Conservation (phyloP, 1,140 invertebrate genomes). For the Bombus turneri region DNA sequence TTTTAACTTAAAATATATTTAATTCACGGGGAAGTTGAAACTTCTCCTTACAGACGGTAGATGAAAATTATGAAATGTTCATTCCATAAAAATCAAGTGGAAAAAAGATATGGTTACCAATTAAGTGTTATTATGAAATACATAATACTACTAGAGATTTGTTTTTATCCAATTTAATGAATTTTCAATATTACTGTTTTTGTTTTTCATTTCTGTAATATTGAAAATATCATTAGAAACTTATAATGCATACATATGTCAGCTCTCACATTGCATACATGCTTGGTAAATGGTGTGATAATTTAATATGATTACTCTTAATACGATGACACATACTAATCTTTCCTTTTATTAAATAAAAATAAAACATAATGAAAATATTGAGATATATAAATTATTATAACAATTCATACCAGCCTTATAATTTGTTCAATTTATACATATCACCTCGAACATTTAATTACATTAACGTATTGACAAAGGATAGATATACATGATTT, state of each 20-base stretch:
- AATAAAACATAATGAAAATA: background rate
- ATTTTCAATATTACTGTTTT: conserved; percentile 1
- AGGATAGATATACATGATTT: conserved; percentile 5
- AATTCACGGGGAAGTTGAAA: conserved; percentile 40
- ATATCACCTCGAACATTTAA: conserved; percentile 22
- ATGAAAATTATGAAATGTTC: conserved; percentile 35
- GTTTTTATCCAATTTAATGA: conserved; percentile 28
- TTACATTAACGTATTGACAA: conserved; percentile 9
- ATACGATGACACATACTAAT: conserved; percentile 21
- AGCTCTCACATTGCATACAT: conserved; percentile 53
- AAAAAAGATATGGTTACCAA: conserved; percentile 27
- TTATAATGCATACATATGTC: conserved; percentile 38
- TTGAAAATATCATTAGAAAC: conserved; percentile 22
- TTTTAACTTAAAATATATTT: conserved; percentile 59
- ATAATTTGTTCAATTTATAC: conserved; percentile 21
- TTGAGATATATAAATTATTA: background rate
- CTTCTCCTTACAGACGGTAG: conserved; percentile 45
- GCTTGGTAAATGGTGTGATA: conserved; percentile 22
- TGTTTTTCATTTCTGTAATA: background rate
- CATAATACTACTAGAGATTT: conserved; percentile 41
- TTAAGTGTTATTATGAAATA: conserved; percentile 29
- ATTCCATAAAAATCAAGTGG: conserved; percentile 5
- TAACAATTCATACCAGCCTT: conserved; percentile 12
- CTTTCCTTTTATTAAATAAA: conserved; percentile 21
- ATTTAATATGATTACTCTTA: conserved; percentile 33